These are phyloP conservation scores for Drosophila sechellia DNA, from an alignment of 1,140 invertebrate species.

Conservation along the genomic window DNA sequence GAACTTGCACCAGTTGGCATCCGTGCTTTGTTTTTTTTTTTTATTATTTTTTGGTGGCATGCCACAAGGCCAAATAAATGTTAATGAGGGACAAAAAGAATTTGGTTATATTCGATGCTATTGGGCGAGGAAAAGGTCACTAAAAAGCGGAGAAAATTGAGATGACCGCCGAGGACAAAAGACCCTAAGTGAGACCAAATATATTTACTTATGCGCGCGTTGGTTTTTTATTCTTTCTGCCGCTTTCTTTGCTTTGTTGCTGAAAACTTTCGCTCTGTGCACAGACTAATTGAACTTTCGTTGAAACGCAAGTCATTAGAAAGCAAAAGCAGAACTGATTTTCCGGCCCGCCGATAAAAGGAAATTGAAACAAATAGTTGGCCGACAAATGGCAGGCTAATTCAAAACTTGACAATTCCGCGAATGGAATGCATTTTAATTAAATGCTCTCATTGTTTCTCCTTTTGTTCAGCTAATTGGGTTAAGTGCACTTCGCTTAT, in stretches of 20 bases:
- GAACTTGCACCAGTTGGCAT: constrained; percentile 26
- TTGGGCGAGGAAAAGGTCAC: constrained; percentile 24
- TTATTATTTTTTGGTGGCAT: not conserved
- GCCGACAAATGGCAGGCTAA: constrained; percentile 21
- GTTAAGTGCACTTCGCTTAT: constrained; percentile 73
- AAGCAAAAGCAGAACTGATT: constrained; percentile 71
- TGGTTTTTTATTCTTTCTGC: constrained; percentile 26
- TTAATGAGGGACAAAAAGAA: constrained; percentile 49
- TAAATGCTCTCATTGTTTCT: constrained; percentile 79
- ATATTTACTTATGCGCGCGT: constrained; percentile 28
- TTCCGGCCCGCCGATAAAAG: constrained; percentile 45
- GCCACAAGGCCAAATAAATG: constrained; percentile 43
- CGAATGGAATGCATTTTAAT: constrained; percentile 72
- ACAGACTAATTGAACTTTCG: constrained; percentile 78
- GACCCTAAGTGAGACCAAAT: constrained; percentile 43
- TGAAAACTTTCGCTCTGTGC: constrained; percentile 72
- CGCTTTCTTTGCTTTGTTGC: constrained; percentile 39
- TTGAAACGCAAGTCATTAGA: constrained; percentile 79
- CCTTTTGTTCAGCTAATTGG: constrained; percentile 73
- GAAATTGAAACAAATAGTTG: constrained; percentile 55
- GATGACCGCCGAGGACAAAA: constrained; percentile 11
- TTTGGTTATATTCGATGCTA: constrained; percentile 39
- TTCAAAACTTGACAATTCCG: constrained; percentile 53
- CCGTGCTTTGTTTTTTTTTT: not conserved
- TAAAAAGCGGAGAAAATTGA: constrained; percentile 27